Conservation (phyloP, 2,888 invertebrate species). For the Campopleginae sp. region DNA sequence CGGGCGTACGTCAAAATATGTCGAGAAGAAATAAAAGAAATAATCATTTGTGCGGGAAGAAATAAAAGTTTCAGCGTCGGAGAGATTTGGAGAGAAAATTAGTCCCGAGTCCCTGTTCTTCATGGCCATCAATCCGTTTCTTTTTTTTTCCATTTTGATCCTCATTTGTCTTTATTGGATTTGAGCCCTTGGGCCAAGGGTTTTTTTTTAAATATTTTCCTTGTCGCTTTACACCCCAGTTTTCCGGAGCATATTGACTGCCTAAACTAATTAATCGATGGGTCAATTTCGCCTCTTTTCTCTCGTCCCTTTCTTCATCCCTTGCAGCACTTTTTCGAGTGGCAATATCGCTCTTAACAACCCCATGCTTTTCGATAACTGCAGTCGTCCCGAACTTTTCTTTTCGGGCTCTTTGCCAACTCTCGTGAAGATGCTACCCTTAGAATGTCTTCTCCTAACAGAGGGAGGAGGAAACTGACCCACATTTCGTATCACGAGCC, state of each 20-base stretch:
- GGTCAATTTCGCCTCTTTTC: conserved; percentile 1
- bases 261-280: conserved; percentile 14
- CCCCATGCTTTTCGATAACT: background rate
- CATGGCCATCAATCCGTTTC: background rate
- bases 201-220: background rate
- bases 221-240: background rate
- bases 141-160: background rate
- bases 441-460: background rate
- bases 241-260: background rate
- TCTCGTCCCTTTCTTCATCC: background rate
- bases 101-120: background rate
- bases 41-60: background rate
- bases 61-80: background rate
- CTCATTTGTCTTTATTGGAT: background rate
- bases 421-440: background rate
- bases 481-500: background rate
- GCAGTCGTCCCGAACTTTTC: background rate
- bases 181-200: background rate
- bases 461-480: background rate
- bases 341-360: conserved; percentile 11
- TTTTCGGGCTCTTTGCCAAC: background rate
- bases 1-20: background rate
- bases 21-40: too few relatives aligned
- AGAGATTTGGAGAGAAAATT: background rate
- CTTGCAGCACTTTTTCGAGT: background rate